phyloP scores from a whole-genome alignment of 2,888 invertebrate genomes.

The Dendrolimus pini region DNA sequence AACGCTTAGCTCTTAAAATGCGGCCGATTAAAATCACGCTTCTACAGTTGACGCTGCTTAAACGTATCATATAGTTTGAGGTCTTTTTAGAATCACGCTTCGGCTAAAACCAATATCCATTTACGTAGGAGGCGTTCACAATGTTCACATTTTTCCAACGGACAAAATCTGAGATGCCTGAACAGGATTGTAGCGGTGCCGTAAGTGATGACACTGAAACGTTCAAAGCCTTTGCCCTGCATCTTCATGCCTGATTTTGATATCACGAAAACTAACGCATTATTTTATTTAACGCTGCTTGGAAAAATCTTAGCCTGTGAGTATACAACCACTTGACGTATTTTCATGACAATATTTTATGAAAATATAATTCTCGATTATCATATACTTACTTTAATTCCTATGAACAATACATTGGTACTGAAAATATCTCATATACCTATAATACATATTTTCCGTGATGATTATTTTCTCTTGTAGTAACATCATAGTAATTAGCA shows the following conservation, averaged over 20 bases:
- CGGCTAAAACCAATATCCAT: slow-evolving; percentile 52
- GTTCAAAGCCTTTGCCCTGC: slow-evolving; percentile 43
- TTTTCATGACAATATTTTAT: background rate
- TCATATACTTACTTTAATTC: no score
- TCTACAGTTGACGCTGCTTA: background rate
- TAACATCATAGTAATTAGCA: no score
- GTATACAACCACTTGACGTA: slow-evolving; percentile 29
- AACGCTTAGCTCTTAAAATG: background rate
- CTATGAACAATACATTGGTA: no score
- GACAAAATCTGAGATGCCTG: slow-evolving; percentile 59
- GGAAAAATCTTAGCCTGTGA: slow-evolving; percentile 71
- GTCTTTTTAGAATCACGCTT: slow-evolving; percentile 36
- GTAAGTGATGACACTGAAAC: slow-evolving; percentile 66
- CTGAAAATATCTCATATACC: no score
- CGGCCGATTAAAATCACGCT: background rate
- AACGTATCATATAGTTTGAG: background rate
- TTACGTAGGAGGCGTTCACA: slow-evolving; percentile 70
- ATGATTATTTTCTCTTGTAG: no score
- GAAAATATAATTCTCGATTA: no score
- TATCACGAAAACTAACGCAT: slow-evolving; percentile 71
- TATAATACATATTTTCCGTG: no score
- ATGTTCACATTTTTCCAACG: slow-evolving; percentile 66
- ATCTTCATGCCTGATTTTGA: slow-evolving; percentile 33
- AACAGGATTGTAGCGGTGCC: slow-evolving; percentile 63
- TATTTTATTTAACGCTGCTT: slow-evolving; percentile 69